A percentile compares a stretch with the other conserved stretches of the same genome.
These are phyloP conservation scores for Drosophila baimaii DNA, from an alignment of 1,140 invertebrate genomes.

Conservation along the genomic window DNA sequence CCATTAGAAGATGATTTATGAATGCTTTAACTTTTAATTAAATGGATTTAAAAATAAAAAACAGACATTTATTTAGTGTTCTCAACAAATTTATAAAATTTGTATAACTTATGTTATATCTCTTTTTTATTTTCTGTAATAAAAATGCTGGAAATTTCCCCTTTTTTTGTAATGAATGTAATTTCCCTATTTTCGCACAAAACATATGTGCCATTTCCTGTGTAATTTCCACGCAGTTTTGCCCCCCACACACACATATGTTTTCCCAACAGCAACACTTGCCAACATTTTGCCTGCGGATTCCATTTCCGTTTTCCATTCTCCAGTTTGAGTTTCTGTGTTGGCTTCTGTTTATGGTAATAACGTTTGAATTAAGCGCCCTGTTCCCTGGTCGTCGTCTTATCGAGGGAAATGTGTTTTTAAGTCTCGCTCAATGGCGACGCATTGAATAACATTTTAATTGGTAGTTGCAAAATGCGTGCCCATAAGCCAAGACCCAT, in stretches of 20 bases:
- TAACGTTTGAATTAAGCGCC: conserved; percentile 29
- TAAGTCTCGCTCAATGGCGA: conserved; percentile 53
- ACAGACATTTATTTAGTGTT: no score
- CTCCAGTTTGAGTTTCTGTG: conserved; percentile 35
- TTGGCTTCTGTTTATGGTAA: conserved; percentile 33
- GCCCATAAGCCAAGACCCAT: conserved; percentile 58
- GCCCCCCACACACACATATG: conserved; percentile 4
- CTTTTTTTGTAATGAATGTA: not conserved
- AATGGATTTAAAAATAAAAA: no score
- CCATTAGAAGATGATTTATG: not conserved
- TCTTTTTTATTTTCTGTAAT: not conserved
- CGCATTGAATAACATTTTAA: conserved; percentile 69
- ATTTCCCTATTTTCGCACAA: conserved; percentile 1
- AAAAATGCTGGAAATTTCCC: not conserved
- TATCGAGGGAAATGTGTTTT: conserved; percentile 60
- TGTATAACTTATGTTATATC: no score
- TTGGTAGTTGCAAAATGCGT: conserved; percentile 80
- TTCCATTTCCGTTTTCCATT: conserved; percentile 36
- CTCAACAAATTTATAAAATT: not conserved
- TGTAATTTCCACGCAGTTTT: conserved; percentile 5
- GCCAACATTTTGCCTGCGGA: conserved; percentile 11
- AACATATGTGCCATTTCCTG: conserved; percentile 18
- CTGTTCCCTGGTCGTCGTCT: conserved; percentile 33
- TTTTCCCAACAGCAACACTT: conserved; percentile 12
- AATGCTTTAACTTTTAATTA: no score